Evolutionary conservation across 2,113 vertebrate species (phyloP).

Genomic region (Bufo gargarizans): DNA sequence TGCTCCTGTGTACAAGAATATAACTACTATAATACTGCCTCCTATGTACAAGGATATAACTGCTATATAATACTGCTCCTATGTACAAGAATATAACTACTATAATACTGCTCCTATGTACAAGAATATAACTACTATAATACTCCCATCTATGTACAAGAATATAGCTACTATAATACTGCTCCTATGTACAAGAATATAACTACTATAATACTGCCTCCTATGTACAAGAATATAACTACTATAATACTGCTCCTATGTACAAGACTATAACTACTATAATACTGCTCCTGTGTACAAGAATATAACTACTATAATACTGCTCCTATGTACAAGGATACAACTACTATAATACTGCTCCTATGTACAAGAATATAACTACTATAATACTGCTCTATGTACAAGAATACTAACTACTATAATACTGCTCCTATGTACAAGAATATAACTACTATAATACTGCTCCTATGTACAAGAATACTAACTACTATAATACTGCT

Average conservation of each 20-base stretch:
- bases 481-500: no score
- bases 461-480: no score
- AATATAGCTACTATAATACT: neutral
- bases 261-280: neutral
- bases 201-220: neutral
- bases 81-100: neutral
- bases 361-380: neutral
- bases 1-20: neutral
- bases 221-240: neutral
- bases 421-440: neutral
- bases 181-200: neutral
- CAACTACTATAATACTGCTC: neutral
- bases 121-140: neutral
- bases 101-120: neutral
- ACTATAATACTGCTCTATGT: neutral
- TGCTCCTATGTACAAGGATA: neutral
- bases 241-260: neutral
- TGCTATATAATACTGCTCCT: slow-evolving; percentile 3
- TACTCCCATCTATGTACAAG: neutral
- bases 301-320: neutral
- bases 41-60: neutral
- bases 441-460: slow-evolving; percentile 3
- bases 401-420: neutral
- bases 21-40: slow-evolving; percentile 11
- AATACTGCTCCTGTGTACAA: neutral